A percentile compares a stretch with the other conserved stretches of the same genome.
Conservation (phyloP, 2,113 vertebrate genomes). For the Phylloscopus whistleri region DNA sequence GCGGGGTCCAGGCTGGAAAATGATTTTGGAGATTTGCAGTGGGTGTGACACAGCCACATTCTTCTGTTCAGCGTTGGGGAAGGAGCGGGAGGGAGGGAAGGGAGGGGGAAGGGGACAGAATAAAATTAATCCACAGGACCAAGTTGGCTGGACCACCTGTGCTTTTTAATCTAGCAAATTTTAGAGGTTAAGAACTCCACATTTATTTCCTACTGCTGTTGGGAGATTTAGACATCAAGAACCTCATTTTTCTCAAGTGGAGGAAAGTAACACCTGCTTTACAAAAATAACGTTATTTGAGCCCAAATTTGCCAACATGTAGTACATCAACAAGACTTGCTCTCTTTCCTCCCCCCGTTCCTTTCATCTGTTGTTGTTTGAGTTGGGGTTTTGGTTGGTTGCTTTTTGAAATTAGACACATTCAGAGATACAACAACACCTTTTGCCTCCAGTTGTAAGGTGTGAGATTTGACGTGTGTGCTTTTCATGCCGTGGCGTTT, state of each 20-base stretch:
- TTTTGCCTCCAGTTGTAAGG: neutral
- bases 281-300: neutral
- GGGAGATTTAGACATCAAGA: neutral
- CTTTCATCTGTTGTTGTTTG: neutral
- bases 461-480: rapidly evolving
- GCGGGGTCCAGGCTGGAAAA: neutral
- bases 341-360: rapidly evolving
- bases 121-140: neutral
- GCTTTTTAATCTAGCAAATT: neutral
- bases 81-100: neutral
- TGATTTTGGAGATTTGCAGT: neutral
- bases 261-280: neutral
- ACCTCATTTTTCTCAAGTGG: neutral
- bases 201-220: neutral
- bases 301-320: neutral
- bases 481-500: neutral
- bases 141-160: neutral
- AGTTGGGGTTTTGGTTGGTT: rapidly evolving
- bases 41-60: neutral
- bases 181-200: neutral
- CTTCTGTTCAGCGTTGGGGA: neutral
- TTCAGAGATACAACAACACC: neutral
- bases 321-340: neutral
- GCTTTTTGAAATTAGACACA: neutral
- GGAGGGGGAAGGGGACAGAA: neutral